Conservation (phyloP, 2,797 vertebrate genomes). For the Enteromius anoplus region DNA sequence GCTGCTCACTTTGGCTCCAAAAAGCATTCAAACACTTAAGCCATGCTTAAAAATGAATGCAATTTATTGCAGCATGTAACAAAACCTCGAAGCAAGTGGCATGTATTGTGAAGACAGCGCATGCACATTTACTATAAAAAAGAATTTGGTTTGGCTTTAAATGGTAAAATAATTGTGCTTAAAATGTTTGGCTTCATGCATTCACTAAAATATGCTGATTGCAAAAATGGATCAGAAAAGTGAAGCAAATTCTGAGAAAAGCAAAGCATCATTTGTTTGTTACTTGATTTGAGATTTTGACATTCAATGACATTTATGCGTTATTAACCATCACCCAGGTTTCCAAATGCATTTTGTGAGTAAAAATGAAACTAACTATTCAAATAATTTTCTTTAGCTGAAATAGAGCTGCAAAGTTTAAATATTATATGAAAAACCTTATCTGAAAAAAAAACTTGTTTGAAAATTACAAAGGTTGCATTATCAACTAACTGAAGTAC, state of each 20-base stretch:
- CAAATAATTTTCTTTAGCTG: not conserved
- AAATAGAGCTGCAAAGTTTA: not conserved
- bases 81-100: not conserved
- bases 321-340: not conserved
- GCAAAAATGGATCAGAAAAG: not conserved
- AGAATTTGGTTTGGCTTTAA: not conserved
- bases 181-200: not conserved
- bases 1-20: slow-evolving; percentile 1
- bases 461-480: not conserved
- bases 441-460: not conserved
- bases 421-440: not conserved
- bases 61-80: not conserved
- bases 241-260: not conserved
- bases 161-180: not conserved
- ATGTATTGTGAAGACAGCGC: not conserved
- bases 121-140: not conserved
- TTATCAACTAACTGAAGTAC: not conserved
- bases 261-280: not conserved
- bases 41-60: not conserved
- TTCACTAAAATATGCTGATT: not conserved
- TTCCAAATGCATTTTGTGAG: not conserved
- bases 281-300: not conserved
- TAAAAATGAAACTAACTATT: not conserved
- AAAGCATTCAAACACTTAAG: slow-evolving; percentile 22
- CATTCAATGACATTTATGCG: not conserved